A percentile compares a stretch with the other conserved stretches of the same genome.
phyloP scores from a whole-genome alignment of 2,888 invertebrate genomes.

The Ecdyonurus torrentis region DNA sequence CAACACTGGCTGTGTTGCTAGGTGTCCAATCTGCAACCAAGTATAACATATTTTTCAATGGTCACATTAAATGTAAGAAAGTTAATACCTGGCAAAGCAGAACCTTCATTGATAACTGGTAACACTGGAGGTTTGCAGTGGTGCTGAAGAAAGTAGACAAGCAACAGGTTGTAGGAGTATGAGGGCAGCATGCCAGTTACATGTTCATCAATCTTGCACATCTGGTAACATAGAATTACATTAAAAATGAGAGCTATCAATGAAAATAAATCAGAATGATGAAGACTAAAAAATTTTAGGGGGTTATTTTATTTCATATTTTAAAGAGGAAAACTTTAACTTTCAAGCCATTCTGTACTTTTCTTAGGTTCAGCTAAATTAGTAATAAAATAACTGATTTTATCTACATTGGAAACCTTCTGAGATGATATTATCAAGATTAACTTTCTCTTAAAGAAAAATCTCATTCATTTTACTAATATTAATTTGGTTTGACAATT shows the following conservation, averaged over 20 bases:
- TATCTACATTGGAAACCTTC: too few species aligned
- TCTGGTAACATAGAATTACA: constrained; percentile 19
- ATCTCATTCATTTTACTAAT: too few species aligned
- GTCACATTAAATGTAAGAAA: too few species aligned
- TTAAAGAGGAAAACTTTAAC: not conserved
- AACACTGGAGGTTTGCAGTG: constrained; percentile 27
- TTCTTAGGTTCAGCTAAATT: not conserved
- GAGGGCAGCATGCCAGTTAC: constrained; percentile 30
- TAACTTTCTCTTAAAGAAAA: too few species aligned
- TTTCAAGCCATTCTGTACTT: too few species aligned
- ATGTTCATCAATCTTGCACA: constrained; percentile 28
- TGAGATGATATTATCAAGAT: too few species aligned
- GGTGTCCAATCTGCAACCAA: constrained; percentile 17
- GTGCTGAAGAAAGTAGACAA: constrained; percentile 32
- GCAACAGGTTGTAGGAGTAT: constrained; percentile 29
- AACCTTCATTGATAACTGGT: constrained; percentile 20
- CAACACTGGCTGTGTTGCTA: constrained; percentile 19
- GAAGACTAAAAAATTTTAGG: too few species aligned
- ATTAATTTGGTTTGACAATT: too few species aligned
- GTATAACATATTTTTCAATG: too few species aligned
- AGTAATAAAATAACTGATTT: too few species aligned
- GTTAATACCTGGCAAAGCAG: not conserved
- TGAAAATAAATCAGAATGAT: not conserved
- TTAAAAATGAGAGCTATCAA: constrained; percentile 3
- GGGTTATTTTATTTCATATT: too few species aligned